A percentile compares a stretch with the other conserved stretches of the same genome.
These are phyloP conservation scores for Synanthedon formicaeformis DNA, from an alignment of 2,888 invertebrate species.

Conservation along the genomic window DNA sequence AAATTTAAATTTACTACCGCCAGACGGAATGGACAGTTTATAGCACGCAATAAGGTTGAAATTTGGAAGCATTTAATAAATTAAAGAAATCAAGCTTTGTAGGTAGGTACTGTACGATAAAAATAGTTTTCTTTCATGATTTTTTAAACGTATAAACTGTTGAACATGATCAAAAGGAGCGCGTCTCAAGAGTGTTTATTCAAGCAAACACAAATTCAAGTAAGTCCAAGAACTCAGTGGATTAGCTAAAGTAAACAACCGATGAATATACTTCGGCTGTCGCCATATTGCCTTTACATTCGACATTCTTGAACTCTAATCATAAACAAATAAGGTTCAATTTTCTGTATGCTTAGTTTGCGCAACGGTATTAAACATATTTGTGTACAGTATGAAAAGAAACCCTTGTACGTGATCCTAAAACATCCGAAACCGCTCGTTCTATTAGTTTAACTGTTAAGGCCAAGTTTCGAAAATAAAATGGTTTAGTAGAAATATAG, in stretches of 20 bases:
- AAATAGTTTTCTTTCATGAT: not conserved
- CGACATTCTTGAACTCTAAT: too few relatives aligned
- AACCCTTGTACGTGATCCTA: constrained; percentile 48
- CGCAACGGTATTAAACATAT: not conserved
- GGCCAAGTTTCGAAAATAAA: constrained; percentile 6
- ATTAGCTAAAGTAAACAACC: constrained; percentile 35
- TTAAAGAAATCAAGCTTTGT: too few relatives aligned
- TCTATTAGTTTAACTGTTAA: constrained; percentile 29
- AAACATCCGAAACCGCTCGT: constrained; percentile 47
- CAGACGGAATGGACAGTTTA: too few relatives aligned
- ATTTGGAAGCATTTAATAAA: too few relatives aligned
- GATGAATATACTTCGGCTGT: constrained; percentile 1
- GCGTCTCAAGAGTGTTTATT: constrained; percentile 27
- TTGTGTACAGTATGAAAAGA: constrained; percentile 30
- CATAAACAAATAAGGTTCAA: not conserved
- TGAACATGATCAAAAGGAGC: constrained; percentile 1
- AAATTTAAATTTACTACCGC: too few relatives aligned
- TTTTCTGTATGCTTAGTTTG: not conserved
- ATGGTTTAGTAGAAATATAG: too few relatives aligned
- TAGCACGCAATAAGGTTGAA: too few relatives aligned
- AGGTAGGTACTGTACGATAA: too few relatives aligned
- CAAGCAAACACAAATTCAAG: constrained; percentile 30
- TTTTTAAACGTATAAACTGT: constrained; percentile 2
- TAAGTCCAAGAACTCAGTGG: constrained; percentile 26
- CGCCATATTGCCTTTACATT: not conserved